Evolutionary conservation across 2,113 vertebrate species (phyloP).

Genomic region (Gymnorhina tibicen): DNA sequence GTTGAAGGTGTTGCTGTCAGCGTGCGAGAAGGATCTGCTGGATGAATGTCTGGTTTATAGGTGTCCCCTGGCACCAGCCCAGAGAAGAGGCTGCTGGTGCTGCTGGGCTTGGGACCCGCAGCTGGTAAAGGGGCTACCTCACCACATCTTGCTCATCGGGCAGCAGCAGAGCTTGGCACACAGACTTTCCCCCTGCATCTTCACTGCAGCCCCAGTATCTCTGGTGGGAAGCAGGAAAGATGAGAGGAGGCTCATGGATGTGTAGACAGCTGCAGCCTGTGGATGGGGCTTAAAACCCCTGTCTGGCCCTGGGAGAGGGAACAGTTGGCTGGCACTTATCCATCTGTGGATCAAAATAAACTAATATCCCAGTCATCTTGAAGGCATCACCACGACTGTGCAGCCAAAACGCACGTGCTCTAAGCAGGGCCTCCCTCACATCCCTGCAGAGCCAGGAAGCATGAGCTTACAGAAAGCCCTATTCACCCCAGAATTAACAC

Average conservation of each 20-base stretch:
- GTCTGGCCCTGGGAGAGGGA: not conserved
- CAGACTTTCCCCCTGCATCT: not conserved
- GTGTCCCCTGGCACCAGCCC: not conserved
- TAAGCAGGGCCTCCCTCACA: accelerated
- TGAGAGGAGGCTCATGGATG: not conserved
- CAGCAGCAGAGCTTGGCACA: not conserved
- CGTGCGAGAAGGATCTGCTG: not conserved
- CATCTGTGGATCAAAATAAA: not conserved
- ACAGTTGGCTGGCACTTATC: not conserved
- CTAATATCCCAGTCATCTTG: not conserved
- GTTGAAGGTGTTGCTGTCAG: not conserved
- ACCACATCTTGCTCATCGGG: not conserved
- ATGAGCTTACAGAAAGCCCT: not conserved
- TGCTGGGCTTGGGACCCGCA: not conserved
- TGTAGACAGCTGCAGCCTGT: not conserved
- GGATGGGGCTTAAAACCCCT: not conserved
- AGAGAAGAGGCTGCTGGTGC: not conserved
- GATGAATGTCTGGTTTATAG: not conserved
- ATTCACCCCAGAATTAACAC: not conserved
- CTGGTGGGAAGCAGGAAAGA: not conserved
- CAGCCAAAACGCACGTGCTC: not conserved
- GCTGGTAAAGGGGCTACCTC: not conserved
- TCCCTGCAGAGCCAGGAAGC: not conserved
- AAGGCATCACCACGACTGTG: not conserved
- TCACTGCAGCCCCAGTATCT: not conserved